Conservation (phyloP, 2,113 vertebrate genomes). For the Paradoxurus hermaphroditus region DNA sequence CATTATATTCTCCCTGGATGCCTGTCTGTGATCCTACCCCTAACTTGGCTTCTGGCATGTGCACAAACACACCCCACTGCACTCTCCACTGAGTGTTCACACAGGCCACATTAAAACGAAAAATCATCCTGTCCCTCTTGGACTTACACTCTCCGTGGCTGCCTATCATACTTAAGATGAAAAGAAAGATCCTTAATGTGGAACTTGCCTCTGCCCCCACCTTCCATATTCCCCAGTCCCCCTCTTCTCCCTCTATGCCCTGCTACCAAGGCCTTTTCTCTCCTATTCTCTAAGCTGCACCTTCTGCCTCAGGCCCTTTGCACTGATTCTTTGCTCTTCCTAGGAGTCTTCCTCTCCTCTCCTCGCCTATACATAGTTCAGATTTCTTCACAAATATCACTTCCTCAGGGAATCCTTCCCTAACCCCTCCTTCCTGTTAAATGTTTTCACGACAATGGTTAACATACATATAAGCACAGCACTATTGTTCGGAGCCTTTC, state of each 20-base stretch:
- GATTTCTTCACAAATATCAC: not conserved
- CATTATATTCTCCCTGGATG: not conserved
- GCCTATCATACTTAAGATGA: not conserved
- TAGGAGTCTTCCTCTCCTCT: not conserved
- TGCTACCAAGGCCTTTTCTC: not conserved
- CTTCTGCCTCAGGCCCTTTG: constrained; percentile 7
- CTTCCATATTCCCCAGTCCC: rapidly evolving
- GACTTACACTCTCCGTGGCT: not conserved
- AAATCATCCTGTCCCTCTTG: not conserved
- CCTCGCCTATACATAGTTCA: not conserved
- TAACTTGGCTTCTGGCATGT: not conserved
- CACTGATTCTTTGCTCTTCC: not conserved
- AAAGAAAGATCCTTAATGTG: not conserved
- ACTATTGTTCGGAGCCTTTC: not conserved
- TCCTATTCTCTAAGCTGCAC: not conserved
- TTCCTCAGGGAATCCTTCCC: not conserved
- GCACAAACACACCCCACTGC: not conserved
- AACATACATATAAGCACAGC: not conserved
- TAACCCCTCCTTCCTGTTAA: not conserved
- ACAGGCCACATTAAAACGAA: not conserved
- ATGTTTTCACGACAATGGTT: not conserved
- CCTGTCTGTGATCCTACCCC: not conserved
- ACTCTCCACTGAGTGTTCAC: not conserved
- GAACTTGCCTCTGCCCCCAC: not conserved
- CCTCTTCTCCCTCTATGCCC: not conserved